Conservation (phyloP, 2,888 invertebrate species). For the Colostygia pectinataria region DNA sequence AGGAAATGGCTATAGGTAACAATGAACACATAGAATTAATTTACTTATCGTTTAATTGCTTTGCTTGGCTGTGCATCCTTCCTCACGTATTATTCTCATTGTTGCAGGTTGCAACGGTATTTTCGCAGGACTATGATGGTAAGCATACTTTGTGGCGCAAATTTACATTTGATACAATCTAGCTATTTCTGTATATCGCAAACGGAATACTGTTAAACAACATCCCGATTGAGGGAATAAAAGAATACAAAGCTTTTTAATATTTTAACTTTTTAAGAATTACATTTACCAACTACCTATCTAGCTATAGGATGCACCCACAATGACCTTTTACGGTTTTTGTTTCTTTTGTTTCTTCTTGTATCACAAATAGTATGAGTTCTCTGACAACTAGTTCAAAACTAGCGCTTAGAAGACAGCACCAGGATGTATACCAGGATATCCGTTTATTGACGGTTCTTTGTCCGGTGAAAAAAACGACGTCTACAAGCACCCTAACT, state of each 20-base stretch:
- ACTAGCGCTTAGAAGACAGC: too few species aligned
- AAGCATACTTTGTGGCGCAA: conserved; percentile 38
- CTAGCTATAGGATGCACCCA: too few species aligned
- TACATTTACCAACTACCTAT: not conserved
- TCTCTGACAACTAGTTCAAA: too few species aligned
- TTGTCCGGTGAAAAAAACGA: too few species aligned
- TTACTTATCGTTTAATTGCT: conserved; percentile 56
- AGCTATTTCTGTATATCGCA: not conserved
- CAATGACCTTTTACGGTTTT: too few species aligned
- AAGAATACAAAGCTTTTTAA: not conserved
- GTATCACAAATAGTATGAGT: too few species aligned
- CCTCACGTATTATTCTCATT: conserved; percentile 68
- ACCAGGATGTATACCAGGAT: too few species aligned
- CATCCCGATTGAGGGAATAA: not conserved
- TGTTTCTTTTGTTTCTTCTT: too few species aligned
- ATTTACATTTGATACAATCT: conserved; percentile 4
- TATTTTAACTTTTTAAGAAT: too few species aligned
- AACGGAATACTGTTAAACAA: not conserved
- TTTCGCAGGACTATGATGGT: conserved; percentile 82
- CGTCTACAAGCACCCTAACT: too few species aligned
- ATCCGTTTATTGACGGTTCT: too few species aligned
- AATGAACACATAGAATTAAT: conserved; percentile 52
- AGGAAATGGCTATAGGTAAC: conserved; percentile 33
- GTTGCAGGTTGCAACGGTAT: conserved; percentile 70
- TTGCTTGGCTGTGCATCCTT: conserved; percentile 49